Evolutionary conservation across 2,888 invertebrate species (phyloP).

Genomic region (Suillia variegata): DNA sequence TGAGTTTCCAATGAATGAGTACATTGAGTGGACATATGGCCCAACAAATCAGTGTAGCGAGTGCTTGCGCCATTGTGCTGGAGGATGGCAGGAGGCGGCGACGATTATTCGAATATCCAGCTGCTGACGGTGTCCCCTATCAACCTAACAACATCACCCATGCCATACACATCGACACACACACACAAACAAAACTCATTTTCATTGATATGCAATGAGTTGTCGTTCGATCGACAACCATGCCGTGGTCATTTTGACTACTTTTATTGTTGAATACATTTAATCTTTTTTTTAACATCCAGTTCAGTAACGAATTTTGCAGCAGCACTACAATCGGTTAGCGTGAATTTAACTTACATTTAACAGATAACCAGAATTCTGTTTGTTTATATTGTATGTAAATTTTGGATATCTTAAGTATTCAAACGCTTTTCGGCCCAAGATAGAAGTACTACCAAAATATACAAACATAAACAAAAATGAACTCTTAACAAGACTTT

Average conservation of each 20-base stretch:
- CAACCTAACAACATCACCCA: not conserved
- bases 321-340: too few species aligned
- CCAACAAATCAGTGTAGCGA: not conserved
- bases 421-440: too few species aligned
- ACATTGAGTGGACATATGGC: not conserved
- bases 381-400: not conserved
- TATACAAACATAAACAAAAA: too few species aligned
- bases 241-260: not conserved
- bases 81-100: too few species aligned
- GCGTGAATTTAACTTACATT: too few species aligned
- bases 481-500: too few species aligned
- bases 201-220: conserved; percentile 4
- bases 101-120: not conserved
- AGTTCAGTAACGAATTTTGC: too few species aligned
- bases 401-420: too few species aligned
- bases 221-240: not conserved
- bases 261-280: not conserved
- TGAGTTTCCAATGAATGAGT: not conserved
- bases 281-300: not conserved
- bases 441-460: too few species aligned
- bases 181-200: not conserved
- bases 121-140: too few species aligned
- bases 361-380: too few species aligned
- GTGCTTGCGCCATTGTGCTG: too few species aligned
- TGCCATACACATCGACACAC: not conserved